Base-by-base conservation (phyloP, 2,113 vertebrate genomes). In the Dicaeum eximium region DNA sequence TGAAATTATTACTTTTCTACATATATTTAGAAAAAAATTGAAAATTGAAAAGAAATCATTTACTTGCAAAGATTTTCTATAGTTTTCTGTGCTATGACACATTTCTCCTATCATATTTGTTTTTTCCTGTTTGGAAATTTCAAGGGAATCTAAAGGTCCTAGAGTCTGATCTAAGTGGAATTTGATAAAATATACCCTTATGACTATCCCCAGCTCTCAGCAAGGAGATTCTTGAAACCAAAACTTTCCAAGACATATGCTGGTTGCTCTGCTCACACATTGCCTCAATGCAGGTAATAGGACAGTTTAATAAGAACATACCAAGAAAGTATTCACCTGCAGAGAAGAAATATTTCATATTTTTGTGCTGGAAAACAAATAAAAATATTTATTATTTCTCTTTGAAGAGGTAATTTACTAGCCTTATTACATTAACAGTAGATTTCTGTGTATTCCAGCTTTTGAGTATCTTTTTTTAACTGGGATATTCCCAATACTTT, bases 221-320 rank as follows among this genome's bases (percentile, higher is more conserved):
- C 5, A 58, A 84, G 38, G 33, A 47, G 28, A 47, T 66, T 37
- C 44, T 56, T 71, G 73, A 81, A 78, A 18, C 8, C 4, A 58
- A 84, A 93, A 62, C 30, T 62, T 73, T n/a, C 13, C 18, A 81
- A 61, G 44, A 37, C 0, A n/a, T 18, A 65, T 50, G 16, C 19
- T 47, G 3, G 10, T 47, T 2, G 0, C 20, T 80, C 92, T 79
- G 24, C 14, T 91, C 37, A 35, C 42, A 48, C 1, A 0, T 62
- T 74, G 19, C 64, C 47, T 80, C 72, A 74, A 6, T 64, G 11
- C 11, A 51, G 42, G 3, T 61, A 62, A 44, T 25, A 15, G 27
- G 30, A 77, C 9, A 50, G 11, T 3, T 80, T 62, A 14, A 14
- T 50, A 20, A 58, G 44, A 92, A 15, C 56, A 42, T 14, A 13